A percentile compares a stretch with the other conserved stretches of the same genome.
phyloP scores from a whole-genome alignment of 2,113 vertebrate species.

The Meleagris gallopavo region DNA sequence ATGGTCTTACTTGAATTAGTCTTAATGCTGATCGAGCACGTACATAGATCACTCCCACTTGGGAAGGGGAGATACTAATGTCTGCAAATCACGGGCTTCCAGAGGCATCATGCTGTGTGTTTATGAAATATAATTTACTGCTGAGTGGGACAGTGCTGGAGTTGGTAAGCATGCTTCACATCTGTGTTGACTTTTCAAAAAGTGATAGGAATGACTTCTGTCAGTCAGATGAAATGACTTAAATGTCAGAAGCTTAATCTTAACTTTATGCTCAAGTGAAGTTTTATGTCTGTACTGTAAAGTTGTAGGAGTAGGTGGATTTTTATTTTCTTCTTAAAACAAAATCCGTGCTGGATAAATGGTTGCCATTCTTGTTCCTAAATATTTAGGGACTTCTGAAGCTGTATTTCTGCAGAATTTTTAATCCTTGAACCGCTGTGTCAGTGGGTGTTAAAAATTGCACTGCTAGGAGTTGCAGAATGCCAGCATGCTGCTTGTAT shows the following conservation, averaged over 20 bases:
- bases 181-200: not conserved
- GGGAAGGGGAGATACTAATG: not conserved
- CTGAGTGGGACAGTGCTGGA: not conserved
- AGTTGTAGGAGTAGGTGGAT: not conserved
- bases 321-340: not conserved
- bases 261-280: not conserved
- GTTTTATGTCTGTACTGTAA: not conserved
- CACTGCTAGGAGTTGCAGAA: not conserved
- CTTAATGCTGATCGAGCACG: not conserved
- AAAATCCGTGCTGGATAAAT: not conserved
- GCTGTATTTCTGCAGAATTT: not conserved
- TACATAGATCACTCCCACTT: too few species aligned
- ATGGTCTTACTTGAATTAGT: not conserved
- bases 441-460: not conserved
- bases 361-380: not conserved
- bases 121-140: not conserved
- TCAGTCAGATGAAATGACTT: not conserved
- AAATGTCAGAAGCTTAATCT: not conserved
- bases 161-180: not conserved
- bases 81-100: not conserved
- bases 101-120: not conserved
- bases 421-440: not conserved
- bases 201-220: not conserved
- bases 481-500: not conserved
- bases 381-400: not conserved